phyloP scores from a whole-genome alignment of 1,140 invertebrate genomes.

The Adelges cooleyi region DNA sequence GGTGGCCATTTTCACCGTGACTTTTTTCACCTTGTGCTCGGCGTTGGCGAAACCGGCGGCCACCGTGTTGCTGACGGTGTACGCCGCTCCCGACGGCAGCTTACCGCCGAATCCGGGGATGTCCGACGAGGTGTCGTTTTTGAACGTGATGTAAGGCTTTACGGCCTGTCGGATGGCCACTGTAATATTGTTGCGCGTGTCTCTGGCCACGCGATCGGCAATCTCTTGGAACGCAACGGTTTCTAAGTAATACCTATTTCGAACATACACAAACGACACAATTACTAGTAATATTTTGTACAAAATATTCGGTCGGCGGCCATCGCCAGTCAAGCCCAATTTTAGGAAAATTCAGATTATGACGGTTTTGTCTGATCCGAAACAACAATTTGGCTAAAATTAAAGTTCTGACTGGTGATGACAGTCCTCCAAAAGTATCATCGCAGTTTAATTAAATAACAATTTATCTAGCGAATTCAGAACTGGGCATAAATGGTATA shows the following conservation, averaged over 20 bases:
- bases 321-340: too few species aligned
- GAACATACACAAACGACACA: too few species aligned
- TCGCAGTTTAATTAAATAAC: too few species aligned
- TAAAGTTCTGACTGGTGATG: too few species aligned
- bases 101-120: neutral
- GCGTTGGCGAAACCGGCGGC: neutral
- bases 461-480: too few species aligned
- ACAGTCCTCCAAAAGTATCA: too few species aligned
- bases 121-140: neutral
- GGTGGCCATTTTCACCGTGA: neutral
- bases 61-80: neutral
- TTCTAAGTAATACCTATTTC: neutral
- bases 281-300: too few species aligned
- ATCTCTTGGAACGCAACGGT: slow-evolving; percentile 3
- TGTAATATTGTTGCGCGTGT: slow-evolving; percentile 1
- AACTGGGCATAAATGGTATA: too few species aligned
- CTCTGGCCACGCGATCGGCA: neutral
- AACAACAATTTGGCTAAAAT: too few species aligned
- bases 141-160: neutral
- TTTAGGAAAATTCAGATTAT: too few species aligned
- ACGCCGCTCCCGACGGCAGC: neutral
- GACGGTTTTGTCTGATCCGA: too few species aligned
- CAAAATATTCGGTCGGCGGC: too few species aligned
- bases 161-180: neutral
- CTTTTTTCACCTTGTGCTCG: slow-evolving; percentile 6